These are phyloP conservation scores for Pseudochirops cupreus DNA, from an alignment of 2,797 vertebrate species.

Conservation along the genomic window DNA sequence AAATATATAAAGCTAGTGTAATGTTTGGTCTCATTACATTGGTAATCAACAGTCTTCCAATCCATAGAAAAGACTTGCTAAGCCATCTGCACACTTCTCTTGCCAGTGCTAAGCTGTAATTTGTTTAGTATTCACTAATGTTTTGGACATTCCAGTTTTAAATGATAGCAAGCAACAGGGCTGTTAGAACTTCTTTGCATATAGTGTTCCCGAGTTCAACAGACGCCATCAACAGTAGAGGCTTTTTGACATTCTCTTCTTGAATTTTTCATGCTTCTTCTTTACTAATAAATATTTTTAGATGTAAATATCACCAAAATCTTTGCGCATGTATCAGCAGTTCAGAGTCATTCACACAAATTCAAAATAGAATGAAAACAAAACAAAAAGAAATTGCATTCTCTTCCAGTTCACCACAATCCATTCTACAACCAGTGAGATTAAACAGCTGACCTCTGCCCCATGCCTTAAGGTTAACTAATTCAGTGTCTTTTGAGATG, in stretches of 20 bases:
- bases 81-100: slow-evolving; percentile 25
- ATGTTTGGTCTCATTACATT: background rate
- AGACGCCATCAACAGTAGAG: background rate
- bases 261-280: slow-evolving; percentile 48
- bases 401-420: slow-evolving; percentile 8
- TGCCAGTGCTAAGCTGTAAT: background rate
- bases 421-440: slow-evolving; percentile 28
- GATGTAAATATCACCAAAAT: slow-evolving; percentile 32
- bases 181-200: slow-evolving; percentile 71
- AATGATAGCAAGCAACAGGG: slow-evolving; percentile 65
- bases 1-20: slow-evolving; percentile 24
- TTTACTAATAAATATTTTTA: slow-evolving; percentile 48
- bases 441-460: slow-evolving; percentile 45
- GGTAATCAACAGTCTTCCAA: slow-evolving; percentile 11
- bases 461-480: slow-evolving; percentile 30
- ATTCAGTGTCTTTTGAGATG: slow-evolving; percentile 51
- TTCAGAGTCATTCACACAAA: slow-evolving; percentile 42
- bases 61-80: slow-evolving; percentile 2
- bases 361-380: background rate
- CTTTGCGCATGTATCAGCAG: slow-evolving; percentile 42
- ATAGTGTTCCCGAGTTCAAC: slow-evolving; percentile 8
- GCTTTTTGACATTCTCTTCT: slow-evolving; percentile 39
- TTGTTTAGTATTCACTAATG: slow-evolving; percentile 14
- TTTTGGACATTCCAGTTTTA: slow-evolving; percentile 71
- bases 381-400: slow-evolving; percentile 1